Evolutionary conservation across 2,113 vertebrate genomes (phyloP).

Genomic region (Bos taurus): ARS-UCD2.0 NC_037349.1:23394001-23394500

Average conservation of each 20-base stretch:
- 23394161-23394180: background rate
- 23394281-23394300: background rate
- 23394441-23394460: background rate
- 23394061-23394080: background rate
- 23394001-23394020: background rate
- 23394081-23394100: background rate
- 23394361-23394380: background rate
- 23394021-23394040: background rate
- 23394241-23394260: background rate
- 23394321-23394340: background rate
- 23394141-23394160: background rate
- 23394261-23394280: background rate
- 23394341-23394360: background rate
- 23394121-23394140: conserved; percentile 23
- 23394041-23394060: background rate
- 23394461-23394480: background rate
- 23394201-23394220: background rate
- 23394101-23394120: background rate
- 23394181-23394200: background rate
- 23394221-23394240: background rate
- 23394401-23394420: accelerated
- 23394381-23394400: background rate
- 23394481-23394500: background rate
- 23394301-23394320: background rate
- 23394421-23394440: no score